These are phyloP conservation scores for Aselliscus stoliczkanus DNA, from an alignment of 2,797 vertebrate species.

Conservation along the genomic window DNA sequence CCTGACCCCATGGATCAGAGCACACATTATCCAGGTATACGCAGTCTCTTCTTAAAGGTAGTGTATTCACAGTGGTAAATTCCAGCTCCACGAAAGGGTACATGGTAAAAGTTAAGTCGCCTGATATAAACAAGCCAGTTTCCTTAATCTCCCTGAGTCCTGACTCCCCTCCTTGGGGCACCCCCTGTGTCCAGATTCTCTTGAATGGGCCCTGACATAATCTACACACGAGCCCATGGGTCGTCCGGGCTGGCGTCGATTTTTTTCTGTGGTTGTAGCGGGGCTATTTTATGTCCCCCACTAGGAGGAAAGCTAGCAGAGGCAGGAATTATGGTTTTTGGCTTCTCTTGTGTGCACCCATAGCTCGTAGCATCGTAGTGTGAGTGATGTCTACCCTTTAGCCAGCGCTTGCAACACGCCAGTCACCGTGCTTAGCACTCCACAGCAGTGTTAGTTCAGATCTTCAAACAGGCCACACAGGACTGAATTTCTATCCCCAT, in stretches of 20 bases:
- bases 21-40: not conserved
- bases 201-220: not conserved
- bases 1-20: not conserved
- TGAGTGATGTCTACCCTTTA: not conserved
- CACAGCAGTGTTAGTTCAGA: not conserved
- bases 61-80: not conserved
- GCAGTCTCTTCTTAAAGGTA: not conserved
- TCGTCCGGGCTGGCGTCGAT: not conserved
- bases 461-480: not conserved
- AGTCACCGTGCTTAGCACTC: not conserved
- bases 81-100: not conserved
- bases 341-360: not conserved
- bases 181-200: not conserved
- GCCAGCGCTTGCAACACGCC: not conserved
- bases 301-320: not conserved
- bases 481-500: not conserved
- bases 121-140: not conserved
- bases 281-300: not conserved
- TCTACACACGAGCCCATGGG: not conserved
- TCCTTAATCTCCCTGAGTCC: not conserved
- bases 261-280: not conserved
- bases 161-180: not conserved
- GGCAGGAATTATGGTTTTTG: not conserved
- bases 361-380: rapidly evolving
- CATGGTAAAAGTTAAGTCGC: not conserved